Evolutionary conservation across 2,888 invertebrate genomes (phyloP), one percentile per base, ranked within the genome.

Genomic region (Craniophora ligustri): DNA sequence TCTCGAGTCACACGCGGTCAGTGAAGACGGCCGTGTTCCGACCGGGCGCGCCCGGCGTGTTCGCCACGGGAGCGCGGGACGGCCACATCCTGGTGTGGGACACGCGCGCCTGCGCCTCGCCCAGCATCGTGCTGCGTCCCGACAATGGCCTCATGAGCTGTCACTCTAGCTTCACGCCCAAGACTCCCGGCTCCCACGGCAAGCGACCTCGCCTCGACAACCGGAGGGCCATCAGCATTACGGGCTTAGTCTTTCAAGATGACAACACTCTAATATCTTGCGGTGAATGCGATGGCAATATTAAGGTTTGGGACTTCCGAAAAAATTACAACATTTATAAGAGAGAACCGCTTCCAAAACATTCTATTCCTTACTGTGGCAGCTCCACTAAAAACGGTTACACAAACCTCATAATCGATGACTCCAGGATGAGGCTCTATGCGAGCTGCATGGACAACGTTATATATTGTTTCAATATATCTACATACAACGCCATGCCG

Each of bases 1-100:
- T 97, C 84, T 94, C 95, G 41, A 96, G 96, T 0, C 98, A 98
- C 85, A 95, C 95, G 0, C 94, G 96, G 53, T 98, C 98, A 10
- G 96, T 98, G 0, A 98, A 98, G 86, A 96, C 97, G 1, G 96
- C 96, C 0, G 96, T 95, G 2, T 97, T 97, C 79, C 94, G 96
- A 7, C 95, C 95, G 36, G n/a, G 88, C 94, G 5, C 96, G 89
- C 84, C 94, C 71, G 95, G 95, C 47, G 95, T 97, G 1, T 98
- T 98, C 91, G 98, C 97, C 0, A 97, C 97, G 0, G 98, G 98
- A 13, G 96, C 97, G 0, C 92, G 98, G 23, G 98, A 98, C 88
- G 98, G 98, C 0, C 96, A 96, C 71, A 96, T 98, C 13, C 95
- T 97, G 72, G 84, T 98, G 13, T 98, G 98, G 98, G 98, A 98